phyloP scores from a whole-genome alignment of 2,797 vertebrate genomes.

The Holocentrus rufus region DNA sequence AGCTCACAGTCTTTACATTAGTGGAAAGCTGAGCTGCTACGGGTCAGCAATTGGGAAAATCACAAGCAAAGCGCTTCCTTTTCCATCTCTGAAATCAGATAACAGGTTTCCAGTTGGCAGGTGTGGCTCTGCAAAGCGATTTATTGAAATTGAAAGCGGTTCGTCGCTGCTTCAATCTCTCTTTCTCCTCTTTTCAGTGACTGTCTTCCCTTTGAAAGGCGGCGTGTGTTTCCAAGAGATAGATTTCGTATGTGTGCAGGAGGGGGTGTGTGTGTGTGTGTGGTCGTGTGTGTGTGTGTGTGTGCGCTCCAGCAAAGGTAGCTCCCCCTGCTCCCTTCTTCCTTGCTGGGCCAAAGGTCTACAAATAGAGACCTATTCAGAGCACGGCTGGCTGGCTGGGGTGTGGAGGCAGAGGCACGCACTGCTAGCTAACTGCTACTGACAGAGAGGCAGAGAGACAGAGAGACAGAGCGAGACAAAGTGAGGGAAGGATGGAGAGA shows the following conservation, averaged over 20 bases:
- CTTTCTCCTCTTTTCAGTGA: conserved; percentile 15
- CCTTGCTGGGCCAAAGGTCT: conserved; percentile 35
- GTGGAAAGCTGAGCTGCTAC: not conserved
- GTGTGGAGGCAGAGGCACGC: conserved; percentile 61
- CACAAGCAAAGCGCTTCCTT: not conserved
- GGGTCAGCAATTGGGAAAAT: not conserved
- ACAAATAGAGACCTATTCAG: conserved; percentile 63
- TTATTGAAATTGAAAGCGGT: conserved; percentile 3
- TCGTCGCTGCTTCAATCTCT: conserved; percentile 14
- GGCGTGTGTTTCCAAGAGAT: not conserved
- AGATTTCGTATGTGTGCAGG: not conserved
- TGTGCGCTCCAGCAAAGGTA: conserved; percentile 17
- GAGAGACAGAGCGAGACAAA: conserved; percentile 3
- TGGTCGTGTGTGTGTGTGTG: conserved; percentile 7
- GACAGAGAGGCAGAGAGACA: conserved; percentile 14
- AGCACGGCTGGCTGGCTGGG: conserved; percentile 34
- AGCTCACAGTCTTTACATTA: not conserved
- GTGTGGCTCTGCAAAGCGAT: not conserved
- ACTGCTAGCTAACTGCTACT: conserved; percentile 54
- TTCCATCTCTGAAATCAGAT: not conserved
- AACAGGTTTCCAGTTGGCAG: conserved; percentile 5
- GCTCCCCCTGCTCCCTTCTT: conserved; percentile 3
- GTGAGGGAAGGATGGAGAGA: not conserved
- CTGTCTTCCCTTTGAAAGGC: conserved; percentile 27
- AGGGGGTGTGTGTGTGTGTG: conserved; percentile 12